phyloP scores from a whole-genome alignment of 2,797 vertebrate genomes.

The Takifugu rubripes region DNA sequence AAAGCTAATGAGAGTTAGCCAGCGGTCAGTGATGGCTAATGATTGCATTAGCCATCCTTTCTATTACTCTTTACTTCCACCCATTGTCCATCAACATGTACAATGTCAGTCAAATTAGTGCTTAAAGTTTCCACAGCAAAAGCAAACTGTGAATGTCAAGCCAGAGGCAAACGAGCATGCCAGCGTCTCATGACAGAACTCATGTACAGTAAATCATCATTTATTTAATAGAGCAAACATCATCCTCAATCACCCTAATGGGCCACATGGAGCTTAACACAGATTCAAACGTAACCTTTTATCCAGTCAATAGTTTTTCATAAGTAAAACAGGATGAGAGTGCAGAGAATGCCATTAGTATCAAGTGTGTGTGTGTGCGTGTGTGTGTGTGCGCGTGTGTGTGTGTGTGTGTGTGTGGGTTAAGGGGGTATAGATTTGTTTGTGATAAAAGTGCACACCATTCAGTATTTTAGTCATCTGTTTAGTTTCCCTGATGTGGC shows the following conservation, averaged over 20 bases:
- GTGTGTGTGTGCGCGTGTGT: too few species aligned
- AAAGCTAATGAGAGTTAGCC: neutral
- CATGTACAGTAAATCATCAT: constrained; percentile 27
- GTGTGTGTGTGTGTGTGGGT: too few species aligned
- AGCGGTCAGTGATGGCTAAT: too few species aligned
- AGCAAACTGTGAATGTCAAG: too few species aligned
- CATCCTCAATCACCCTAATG: constrained; percentile 70
- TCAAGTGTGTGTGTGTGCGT: neutral
- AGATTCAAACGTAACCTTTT: constrained; percentile 46
- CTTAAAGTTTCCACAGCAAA: too few species aligned
- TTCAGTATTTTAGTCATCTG: neutral
- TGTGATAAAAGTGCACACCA: neutral
- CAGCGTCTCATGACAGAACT: constrained; percentile 20
- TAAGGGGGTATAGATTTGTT: too few species aligned
- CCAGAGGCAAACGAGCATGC: neutral
- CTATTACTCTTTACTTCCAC: too few species aligned
- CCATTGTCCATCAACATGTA: too few species aligned
- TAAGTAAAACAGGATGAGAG: constrained; percentile 5
- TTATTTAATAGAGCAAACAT: constrained; percentile 49
- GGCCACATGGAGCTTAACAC: constrained; percentile 50
- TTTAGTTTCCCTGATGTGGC: neutral
- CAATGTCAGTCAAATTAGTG: too few species aligned
- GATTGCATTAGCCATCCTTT: too few species aligned
- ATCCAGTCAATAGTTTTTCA: constrained; percentile 32
- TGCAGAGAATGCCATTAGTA: constrained; percentile 41